A percentile compares a stretch with the other conserved stretches of the same genome.
Conservation (phyloP, 2,888 invertebrate species). For the Dicyrtomina minuta region DNA sequence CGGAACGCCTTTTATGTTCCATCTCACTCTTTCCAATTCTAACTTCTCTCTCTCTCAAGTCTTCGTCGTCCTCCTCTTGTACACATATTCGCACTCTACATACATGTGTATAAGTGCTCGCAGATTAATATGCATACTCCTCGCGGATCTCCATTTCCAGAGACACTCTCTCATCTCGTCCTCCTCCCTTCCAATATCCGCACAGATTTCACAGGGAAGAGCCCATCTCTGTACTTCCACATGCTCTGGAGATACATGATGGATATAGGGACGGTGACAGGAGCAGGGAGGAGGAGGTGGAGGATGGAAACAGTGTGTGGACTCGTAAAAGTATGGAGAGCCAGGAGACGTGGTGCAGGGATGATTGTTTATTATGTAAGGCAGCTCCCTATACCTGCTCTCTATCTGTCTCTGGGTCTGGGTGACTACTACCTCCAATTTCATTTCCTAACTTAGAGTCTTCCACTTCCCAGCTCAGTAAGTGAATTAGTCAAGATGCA, state of each 20-base stretch:
- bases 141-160: not conserved
- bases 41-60: not conserved
- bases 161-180: not conserved
- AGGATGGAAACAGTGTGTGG: too few relatives aligned
- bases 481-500: conserved; percentile 6
- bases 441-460: too few relatives aligned
- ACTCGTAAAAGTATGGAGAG: too few relatives aligned
- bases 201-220: too few relatives aligned
- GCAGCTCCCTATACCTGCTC: conserved; percentile 5
- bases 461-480: not conserved
- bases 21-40: conserved; percentile 4
- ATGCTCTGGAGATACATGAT: too few relatives aligned
- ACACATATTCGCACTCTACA: not conserved
- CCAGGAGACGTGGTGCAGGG: too few relatives aligned
- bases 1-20: conserved; percentile 39
- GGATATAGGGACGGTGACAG: too few relatives aligned
- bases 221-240: too few relatives aligned
- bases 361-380: too few relatives aligned
- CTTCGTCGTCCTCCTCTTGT: not conserved
- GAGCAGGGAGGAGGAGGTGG: too few relatives aligned
- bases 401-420: too few relatives aligned
- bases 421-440: too few relatives aligned
- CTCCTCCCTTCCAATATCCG: not conserved
- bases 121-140: not conserved
- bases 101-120: not conserved